Evolutionary conservation across 2,888 invertebrate species (phyloP).

Genomic region (Hirtodrosophila duncani): DNA sequence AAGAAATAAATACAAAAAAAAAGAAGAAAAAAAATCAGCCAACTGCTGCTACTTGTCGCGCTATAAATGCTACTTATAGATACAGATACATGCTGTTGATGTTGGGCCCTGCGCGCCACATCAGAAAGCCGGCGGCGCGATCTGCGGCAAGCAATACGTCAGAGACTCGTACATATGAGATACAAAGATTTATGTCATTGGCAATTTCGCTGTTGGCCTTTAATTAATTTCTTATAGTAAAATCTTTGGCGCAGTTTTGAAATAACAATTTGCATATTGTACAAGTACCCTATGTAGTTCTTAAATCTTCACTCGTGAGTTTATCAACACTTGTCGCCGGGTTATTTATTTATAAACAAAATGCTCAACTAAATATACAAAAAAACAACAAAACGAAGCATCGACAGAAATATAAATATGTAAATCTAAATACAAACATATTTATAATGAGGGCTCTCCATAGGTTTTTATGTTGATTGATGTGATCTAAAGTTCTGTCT

Average conservation of each 20-base stretch:
- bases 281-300: conserved; percentile 8
- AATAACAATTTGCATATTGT: conserved; percentile 25
- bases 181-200: conserved; percentile 31
- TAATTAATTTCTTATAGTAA: conserved; percentile 33
- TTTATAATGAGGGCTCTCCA: conserved; percentile 5
- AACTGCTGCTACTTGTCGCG: conserved; percentile 39
- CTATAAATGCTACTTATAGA: conserved; percentile 49
- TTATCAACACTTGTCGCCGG: conserved; percentile 43
- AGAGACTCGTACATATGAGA: too few relatives aligned
- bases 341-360: conserved; percentile 40
- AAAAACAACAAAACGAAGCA: conserved; percentile 3
- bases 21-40: conserved; percentile 13
- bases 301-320: background rate
- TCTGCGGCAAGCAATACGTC: conserved; percentile 8
- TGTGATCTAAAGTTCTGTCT: too few relatives aligned
- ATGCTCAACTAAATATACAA: conserved; percentile 2
- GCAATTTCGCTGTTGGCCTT: conserved; percentile 24
- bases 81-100: conserved; percentile 26
- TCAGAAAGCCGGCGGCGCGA: conserved; percentile 19
- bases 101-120: background rate
- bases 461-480: too few relatives aligned
- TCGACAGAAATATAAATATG: conserved; percentile 2
- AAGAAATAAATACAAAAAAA: background rate
- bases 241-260: conserved; percentile 53
- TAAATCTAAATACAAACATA: conserved; percentile 24